Evolutionary conservation across 2,113 vertebrate genomes (phyloP).

Genomic region (Sinocyclocheilus maitianheensis): DNA sequence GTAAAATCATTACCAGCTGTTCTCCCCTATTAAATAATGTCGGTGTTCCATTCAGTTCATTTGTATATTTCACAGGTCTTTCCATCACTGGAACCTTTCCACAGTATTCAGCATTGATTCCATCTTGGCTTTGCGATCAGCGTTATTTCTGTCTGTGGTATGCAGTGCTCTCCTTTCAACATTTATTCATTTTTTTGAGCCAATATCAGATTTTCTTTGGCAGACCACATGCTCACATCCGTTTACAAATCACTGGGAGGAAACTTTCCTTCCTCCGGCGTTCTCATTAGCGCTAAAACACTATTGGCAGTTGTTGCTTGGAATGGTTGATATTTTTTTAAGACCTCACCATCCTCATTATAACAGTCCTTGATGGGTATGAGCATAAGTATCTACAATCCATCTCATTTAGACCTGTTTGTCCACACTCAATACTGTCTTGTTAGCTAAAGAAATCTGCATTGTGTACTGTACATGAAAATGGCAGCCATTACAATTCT

Average conservation of each 20-base stretch:
- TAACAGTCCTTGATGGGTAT: neutral
- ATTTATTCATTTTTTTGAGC: neutral
- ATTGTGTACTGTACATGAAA: neutral
- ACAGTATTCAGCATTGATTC: neutral
- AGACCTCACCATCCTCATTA: neutral
- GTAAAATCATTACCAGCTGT: neutral
- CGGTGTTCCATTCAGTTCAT: neutral
- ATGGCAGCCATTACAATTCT: neutral
- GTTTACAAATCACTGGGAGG: constrained; percentile 4
- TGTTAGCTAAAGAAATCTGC: constrained; percentile 14
- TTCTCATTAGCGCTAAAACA: constrained; percentile 11
- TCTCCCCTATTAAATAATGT: neutral
- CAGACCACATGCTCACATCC: neutral
- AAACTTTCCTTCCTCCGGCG: neutral
- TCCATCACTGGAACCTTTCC: neutral
- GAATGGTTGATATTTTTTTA: neutral
- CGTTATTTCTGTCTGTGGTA: neutral
- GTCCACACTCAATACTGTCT: neutral
- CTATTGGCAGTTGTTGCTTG: neutral
- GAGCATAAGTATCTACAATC: neutral
- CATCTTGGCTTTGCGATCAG: neutral
- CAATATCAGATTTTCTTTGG: neutral
- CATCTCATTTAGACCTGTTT: neutral
- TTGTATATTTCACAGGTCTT: neutral
- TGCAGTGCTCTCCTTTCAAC: neutral